A percentile compares a stretch with the other conserved stretches of the same genome.
phyloP scores from a whole-genome alignment of 2,888 invertebrate species.

The Eubasilissa splendida region DNA sequence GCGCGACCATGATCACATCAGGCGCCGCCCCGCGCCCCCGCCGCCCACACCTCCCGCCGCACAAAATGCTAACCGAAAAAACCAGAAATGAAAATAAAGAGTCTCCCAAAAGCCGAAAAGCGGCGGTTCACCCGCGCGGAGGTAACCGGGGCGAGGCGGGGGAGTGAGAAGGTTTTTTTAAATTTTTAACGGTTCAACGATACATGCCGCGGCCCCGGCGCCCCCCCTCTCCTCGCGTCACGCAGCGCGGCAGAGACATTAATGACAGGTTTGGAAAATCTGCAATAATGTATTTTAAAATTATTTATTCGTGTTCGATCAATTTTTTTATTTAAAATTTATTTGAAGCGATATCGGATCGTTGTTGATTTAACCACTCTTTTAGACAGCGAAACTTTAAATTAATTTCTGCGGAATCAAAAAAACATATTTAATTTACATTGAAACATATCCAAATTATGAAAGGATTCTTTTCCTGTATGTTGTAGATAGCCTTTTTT shows the following conservation, averaged over 20 bases:
- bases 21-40: conserved; percentile 22
- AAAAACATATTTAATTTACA: no score
- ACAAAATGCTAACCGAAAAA: conserved; percentile 59
- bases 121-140: conserved; percentile 27
- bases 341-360: no score
- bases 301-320: no score
- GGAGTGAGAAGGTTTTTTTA: not conserved
- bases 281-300: no score
- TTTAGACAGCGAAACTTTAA: no score
- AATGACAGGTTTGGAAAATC: not conserved
- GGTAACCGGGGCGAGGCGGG: not conserved
- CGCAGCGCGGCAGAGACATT: not conserved
- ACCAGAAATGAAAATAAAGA: conserved; percentile 59
- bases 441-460: no score
- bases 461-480: no score
- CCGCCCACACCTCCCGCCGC: conserved; percentile 49
- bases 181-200: not conserved
- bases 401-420: no score
- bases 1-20: conserved; percentile 25
- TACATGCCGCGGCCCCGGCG: not conserved
- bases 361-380: no score
- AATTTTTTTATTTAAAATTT: no score
- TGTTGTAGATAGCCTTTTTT: no score
- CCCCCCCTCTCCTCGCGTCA: no score
- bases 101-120: conserved; percentile 54